A percentile compares a stretch with the other conserved stretches of the same genome.
Conservation (phyloP, 2,797 vertebrate species). For the Cygnus olor region DNA sequence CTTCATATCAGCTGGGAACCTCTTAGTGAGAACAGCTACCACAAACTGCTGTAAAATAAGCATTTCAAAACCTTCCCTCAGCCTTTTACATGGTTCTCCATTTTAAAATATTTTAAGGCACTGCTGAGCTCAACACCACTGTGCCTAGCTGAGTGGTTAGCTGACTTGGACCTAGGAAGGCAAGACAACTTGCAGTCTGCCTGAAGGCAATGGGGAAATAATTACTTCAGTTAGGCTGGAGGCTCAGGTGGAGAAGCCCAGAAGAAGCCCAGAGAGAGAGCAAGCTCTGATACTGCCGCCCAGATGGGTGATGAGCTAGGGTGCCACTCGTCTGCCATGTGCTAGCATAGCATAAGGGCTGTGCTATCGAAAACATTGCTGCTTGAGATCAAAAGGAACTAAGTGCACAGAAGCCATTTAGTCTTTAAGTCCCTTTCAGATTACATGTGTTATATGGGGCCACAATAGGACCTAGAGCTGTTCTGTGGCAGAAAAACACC, state of each 20-base stretch:
- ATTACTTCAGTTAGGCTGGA: not conserved
- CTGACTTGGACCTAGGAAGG: not conserved
- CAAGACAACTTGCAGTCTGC: not conserved
- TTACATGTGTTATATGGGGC: not conserved
- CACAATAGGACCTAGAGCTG: not conserved
- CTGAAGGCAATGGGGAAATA: not conserved
- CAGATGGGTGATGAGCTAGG: accelerated
- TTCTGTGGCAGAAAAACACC: not conserved
- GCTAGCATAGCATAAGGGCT: accelerated
- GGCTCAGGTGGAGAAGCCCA: not conserved
- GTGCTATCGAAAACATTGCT: not conserved
- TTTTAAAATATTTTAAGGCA: not conserved
- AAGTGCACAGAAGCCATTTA: not conserved
- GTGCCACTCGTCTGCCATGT: accelerated
- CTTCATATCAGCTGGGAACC: not conserved
- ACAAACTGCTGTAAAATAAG: not conserved
- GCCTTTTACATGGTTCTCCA: not conserved
- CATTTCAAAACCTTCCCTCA: not conserved
- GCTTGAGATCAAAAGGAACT: not conserved
- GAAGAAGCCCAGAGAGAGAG: not conserved
- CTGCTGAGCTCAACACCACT: not conserved
- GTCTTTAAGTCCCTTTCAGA: not conserved
- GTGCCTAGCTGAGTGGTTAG: not conserved
- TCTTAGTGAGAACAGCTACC: not conserved
- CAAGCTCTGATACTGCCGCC: not conserved